These are phyloP conservation scores for Synergus gifuensis DNA, from an alignment of 2,888 invertebrate genomes.

Conservation along the genomic window DNA sequence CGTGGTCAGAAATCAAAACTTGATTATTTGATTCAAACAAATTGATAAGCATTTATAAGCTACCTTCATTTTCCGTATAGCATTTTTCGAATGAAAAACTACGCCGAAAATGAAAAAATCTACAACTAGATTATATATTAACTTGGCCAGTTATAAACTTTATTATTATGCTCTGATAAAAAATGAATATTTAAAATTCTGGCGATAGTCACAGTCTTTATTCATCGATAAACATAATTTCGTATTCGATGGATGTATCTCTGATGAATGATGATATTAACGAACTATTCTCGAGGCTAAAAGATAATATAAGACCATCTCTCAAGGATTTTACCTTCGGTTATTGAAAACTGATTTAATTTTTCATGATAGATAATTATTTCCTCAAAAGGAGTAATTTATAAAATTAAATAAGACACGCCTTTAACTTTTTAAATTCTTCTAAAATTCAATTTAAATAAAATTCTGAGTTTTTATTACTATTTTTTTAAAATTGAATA, in stretches of 20 bases:
- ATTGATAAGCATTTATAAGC: not conserved
- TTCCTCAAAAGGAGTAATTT: not conserved
- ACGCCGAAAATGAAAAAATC: no score
- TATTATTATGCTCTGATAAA: not conserved
- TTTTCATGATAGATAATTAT: not conserved
- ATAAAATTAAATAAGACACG: not conserved
- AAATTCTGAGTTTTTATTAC: no score
- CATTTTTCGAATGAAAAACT: not conserved
- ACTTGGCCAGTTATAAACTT: not conserved
- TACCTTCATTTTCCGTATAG: not conserved
- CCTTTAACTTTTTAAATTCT: not conserved
- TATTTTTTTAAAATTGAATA: no score
- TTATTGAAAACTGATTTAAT: not conserved
- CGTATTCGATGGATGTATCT: not conserved
- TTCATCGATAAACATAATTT: not conserved
- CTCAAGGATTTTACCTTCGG: not conserved
- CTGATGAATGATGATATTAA: conserved; percentile 1
- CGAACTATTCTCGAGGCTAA: not conserved
- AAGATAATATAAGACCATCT: not conserved
- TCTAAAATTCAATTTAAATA: not conserved
- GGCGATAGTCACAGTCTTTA: not conserved
- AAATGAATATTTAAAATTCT: not conserved
- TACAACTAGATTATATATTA: not conserved
- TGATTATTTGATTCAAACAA: not conserved
- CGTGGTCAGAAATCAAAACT: not conserved